Percentiles rank a stretch among this genome's conserved stretches.
Conservation (phyloP, 2,888 invertebrate species). For the Choreutis nemorana region DNA sequence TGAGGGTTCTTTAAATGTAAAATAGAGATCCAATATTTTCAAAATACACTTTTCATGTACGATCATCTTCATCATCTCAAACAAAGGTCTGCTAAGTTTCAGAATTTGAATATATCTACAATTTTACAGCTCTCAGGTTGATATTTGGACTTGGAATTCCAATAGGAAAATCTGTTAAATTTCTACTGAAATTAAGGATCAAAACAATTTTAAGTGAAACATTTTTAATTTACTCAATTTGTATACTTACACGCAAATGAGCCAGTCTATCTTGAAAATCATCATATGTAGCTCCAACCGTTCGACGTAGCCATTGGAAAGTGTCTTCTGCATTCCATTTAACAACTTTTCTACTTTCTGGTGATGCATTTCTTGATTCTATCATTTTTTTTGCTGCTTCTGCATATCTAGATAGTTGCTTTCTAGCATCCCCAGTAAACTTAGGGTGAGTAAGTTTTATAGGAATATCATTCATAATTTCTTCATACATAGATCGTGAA, state of each 20-base stretch:
- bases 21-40: no score
- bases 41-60: no score
- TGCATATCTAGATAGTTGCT: conserved; percentile 92
- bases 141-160: no score
- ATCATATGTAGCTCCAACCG: conserved; percentile 93
- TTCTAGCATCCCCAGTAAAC: conserved; percentile 94
- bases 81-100: no score
- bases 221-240: not conserved
- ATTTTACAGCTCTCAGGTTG: no score
- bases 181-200: no score
- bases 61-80: no score
- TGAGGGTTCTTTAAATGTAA: no score
- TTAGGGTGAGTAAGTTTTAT: conserved; percentile 95
- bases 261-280: conserved; percentile 90
- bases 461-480: conserved; percentile 98
- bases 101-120: no score
- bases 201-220: no score
- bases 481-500: conserved; percentile 94
- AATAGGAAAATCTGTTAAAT: no score
- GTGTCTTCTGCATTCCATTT: conserved; percentile 99
- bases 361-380: conserved; percentile 90
- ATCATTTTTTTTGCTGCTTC: conserved; percentile 98
- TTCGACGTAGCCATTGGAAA: conserved; percentile 93
- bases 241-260: conserved; percentile 75
- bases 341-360: conserved; percentile 95